These are phyloP conservation scores for Microctenopoma lineatum DNA, from an alignment of 2,797 vertebrate genomes.

Conservation along the genomic window DNA sequence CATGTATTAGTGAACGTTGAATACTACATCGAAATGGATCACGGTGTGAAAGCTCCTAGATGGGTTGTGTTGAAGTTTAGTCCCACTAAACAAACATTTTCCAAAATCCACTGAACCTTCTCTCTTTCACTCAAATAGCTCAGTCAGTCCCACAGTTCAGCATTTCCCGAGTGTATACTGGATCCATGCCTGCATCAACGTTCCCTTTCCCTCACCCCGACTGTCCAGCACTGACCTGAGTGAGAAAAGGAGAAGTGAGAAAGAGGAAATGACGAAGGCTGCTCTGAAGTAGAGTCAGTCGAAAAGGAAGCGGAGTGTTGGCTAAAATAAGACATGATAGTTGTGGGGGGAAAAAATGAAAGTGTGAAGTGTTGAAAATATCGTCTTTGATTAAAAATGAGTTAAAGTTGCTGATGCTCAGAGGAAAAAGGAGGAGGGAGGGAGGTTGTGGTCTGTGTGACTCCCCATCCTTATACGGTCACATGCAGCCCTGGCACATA, in stretches of 20 bases:
- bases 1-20: not conserved
- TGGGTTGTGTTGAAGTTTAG: not conserved
- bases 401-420: slow-evolving; percentile 50
- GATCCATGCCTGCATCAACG: slow-evolving; percentile 51
- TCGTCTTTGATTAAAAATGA: slow-evolving; percentile 2
- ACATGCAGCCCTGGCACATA: slow-evolving; percentile 71
- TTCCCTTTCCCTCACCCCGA: slow-evolving; percentile 37
- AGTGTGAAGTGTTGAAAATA: slow-evolving; percentile 20
- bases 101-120: slow-evolving; percentile 29
- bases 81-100: slow-evolving; percentile 4
- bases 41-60: not conserved
- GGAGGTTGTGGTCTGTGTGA: slow-evolving; percentile 48
- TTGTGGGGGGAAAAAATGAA: not conserved
- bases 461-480: slow-evolving; percentile 84
- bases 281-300: slow-evolving; percentile 4
- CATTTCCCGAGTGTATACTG: slow-evolving; percentile 66
- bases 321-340: not conserved
- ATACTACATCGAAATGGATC: too few relatives aligned
- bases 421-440: slow-evolving; percentile 20
- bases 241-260: slow-evolving; percentile 5
- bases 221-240: slow-evolving; percentile 12
- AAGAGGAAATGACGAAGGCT: slow-evolving; percentile 20
- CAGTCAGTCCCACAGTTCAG: slow-evolving; percentile 56
- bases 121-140: slow-evolving; percentile 63
- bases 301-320: not conserved